These are phyloP conservation scores for Pimephales promelas DNA, from an alignment of 2,113 vertebrate species.

Conservation along the genomic window DNA sequence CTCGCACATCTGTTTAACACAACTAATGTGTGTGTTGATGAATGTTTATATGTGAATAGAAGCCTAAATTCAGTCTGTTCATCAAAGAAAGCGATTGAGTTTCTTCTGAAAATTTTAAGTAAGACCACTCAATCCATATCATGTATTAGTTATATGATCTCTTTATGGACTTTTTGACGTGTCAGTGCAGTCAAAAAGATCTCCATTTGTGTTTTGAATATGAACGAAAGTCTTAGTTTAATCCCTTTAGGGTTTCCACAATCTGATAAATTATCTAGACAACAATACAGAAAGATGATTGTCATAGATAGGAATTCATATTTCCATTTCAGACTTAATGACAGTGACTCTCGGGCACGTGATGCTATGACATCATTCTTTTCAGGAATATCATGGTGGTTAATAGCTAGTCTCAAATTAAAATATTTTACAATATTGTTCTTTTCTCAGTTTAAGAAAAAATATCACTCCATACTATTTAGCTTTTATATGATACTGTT, in stretches of 20 bases:
- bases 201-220: no score
- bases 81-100: no score
- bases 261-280: neutral
- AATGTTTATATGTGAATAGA: no score
- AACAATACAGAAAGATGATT: neutral
- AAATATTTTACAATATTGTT: neutral
- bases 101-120: no score
- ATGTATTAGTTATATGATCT: no score
- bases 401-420: neutral
- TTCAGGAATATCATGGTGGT: neutral
- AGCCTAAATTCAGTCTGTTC: no score
- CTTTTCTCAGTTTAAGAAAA: neutral
- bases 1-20: no score
- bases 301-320: neutral
- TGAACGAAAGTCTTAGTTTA: no score
- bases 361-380: slow-evolving; percentile 28
- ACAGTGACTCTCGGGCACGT: neutral
- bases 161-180: no score
- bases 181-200: no score
- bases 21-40: no score
- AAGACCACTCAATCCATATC: no score
- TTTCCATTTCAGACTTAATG: neutral
- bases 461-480: neutral
- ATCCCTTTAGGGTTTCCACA: neutral
- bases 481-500: neutral